Evolutionary conservation across 2,888 invertebrate genomes (phyloP), one percentile per base, ranked within the genome.

Genomic region (Psococerastis gibbosa): DNA sequence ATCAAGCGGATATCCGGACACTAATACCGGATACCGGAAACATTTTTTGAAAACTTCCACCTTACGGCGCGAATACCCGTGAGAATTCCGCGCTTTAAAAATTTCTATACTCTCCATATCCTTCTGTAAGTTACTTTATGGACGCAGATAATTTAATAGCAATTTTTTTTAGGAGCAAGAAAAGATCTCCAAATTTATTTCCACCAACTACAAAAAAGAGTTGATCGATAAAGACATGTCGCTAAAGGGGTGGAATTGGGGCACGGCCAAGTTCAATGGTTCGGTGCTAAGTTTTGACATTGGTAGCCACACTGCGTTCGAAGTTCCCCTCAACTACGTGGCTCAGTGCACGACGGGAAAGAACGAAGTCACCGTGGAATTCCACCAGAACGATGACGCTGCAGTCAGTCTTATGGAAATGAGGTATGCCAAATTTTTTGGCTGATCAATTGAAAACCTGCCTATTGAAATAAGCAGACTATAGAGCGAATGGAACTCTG

Each of bases 211-310:
- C 60, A 70, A 77, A 22, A 79, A 82, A 52, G 81, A 85, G 46
- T 75, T 95, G 75, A 66, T 87, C 38, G 89, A 88, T 55, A 87
- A 85, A 55, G 97, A 98, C 56, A 63, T 92, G 43, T 85, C 91
- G 49, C 68, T 95, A 1, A 94, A 91, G 60, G 98, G 98, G 1
- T 98, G 97, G 97, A 99, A 98, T 62, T 98, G 97, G 91, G 98
- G 98, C 22, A 83, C 85, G 0, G 89, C 91, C 0, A 83, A 85
- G 53, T 97, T 99, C 58, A 78, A 77, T 53, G 97, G 89, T 2
- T 78, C 85, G 0, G 75, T 83, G 1, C 62, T 89, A 1, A 82
- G 78, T 56, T 89, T 84, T 56, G 87, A 89, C 58, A 77, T 88
- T 33, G 83, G 82, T 2, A 69, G 71, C 22, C 73, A 78, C 52